Base-by-base conservation (phyloP, 1,140 invertebrate genomes). In the Cotesia typhae region DNA sequence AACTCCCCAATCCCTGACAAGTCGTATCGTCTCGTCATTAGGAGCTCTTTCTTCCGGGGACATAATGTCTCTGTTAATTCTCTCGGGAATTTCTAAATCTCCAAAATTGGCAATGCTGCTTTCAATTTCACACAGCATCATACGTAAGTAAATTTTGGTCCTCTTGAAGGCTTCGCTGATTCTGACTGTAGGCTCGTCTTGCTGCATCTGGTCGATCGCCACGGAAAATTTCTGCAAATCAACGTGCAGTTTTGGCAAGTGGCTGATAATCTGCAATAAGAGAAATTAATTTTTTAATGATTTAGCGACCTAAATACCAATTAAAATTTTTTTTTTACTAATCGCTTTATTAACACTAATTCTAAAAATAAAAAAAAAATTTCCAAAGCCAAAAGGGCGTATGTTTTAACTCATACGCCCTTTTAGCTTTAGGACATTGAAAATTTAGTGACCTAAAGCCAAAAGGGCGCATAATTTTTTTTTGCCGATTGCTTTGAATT, bases 171-270 rank as follows among this genome's bases (percentile, higher is more conserved):
- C 82, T n/a, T 80, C 57, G n/a, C 68, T 68, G 0, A 79, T 52
- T 65, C 75, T 80, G 2, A 41, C 0, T 4, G 70, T 61, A 5
- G 69, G 66, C 60, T 87, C 85, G 57, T 87, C 87, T 17, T 80
- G 70, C 9, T 84, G 65, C 59, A 88, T 36, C 38, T 87, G 78
- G 41, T 88, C 86, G 12, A 88, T 82, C 0, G 87, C 87, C 0
- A 88, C 82, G 0, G 86, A 83, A 70, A 88, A 88, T 67, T 87
- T 87, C 66, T 88, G 87, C 0, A 88, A 76, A 14, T 88, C 85
- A 68, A 77, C 67, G 52, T 88, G 82, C 17, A 88, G 28, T 53
- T 84, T 84, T 6, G 87, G 86, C 4, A 87, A 76, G 38, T 85
- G 76, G 57, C 79, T 76, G 1, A 75, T 75, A 38, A 87, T 82